Evolutionary conservation across 1,140 invertebrate genomes (phyloP), one percentile per base, ranked within the genome.

Genomic region (Drosophila novamexicana): DNA sequence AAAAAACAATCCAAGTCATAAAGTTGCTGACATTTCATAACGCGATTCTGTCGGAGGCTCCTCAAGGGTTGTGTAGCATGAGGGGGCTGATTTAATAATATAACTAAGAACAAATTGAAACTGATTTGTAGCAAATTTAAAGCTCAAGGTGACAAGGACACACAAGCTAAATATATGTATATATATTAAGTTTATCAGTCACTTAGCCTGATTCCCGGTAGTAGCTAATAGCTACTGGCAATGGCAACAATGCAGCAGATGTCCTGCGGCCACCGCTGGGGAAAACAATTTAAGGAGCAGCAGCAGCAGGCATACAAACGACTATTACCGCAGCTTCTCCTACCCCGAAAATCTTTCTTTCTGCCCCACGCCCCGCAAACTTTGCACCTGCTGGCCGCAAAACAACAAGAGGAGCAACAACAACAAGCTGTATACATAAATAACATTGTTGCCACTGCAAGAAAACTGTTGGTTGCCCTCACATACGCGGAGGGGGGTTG

Each of bases 1-100:
- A 86, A 88, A 88, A 83, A 83, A 86, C 78, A 62, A 62, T 49
- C 42, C 77, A 76, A 88, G 84, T 73, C 83, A 88, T 88, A 88
- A 88, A 88, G 65, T 74, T 81, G 47, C 62, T 79, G 57, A 49
- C 53, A 39, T 62, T 57, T 44, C 67, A 66, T 53, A 63, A 66
- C 66, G 53, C 77, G 50, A 77, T 68, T 75, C n/a, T 53, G 47
- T 69, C 37, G 53, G 47, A 45, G 57, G 56, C 16, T 8, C 29
- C 42, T 34, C 40, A 58, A 58, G 18, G 18, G 42, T 47, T 34
- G 16, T 10, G 12, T 14, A 9, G 50, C 3, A 29, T 29, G 22
- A 1, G 2, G 22, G 22, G 3, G 0, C 0, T 22, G 22, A 29
- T 29, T 39, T 36, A 56, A 53, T 14, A 52, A 52, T 9, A 52